phyloP scores from a whole-genome alignment of 1,140 invertebrate genomes.

The Mya arenaria region DNA sequence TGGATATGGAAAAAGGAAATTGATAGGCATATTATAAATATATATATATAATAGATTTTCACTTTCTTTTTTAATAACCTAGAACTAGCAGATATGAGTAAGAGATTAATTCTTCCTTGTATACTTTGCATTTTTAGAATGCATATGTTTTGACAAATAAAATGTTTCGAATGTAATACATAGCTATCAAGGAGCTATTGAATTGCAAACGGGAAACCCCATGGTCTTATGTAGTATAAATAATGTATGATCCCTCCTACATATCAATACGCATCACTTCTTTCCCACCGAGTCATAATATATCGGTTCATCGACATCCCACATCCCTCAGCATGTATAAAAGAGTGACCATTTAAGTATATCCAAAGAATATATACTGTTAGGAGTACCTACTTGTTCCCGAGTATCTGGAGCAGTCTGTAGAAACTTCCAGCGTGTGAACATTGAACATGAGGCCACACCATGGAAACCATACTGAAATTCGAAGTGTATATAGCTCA shows the following conservation, averaged over 20 bases:
- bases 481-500: neutral
- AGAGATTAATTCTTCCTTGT: no score
- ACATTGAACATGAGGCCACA: conserved; percentile 16
- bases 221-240: neutral
- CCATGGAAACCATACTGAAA: conserved; percentile 37
- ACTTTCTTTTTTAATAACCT: no score
- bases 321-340: neutral
- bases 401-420: conserved; percentile 23
- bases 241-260: neutral
- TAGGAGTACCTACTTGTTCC: conserved; percentile 8
- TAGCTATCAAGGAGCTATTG: no score
- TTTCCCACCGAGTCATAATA: neutral
- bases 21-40: no score
- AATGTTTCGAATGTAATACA: no score
- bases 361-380: neutral
- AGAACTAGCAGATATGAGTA: no score
- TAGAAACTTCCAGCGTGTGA: neutral
- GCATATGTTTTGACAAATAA: no score
- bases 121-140: no score
- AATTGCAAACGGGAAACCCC: no score
- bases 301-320: neutral
- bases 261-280: neutral
- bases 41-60: no score
- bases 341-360: neutral
- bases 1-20: no score